Evolutionary conservation across 2,113 vertebrate genomes (phyloP).

Genomic region (Acanthisitta chloris): DNA sequence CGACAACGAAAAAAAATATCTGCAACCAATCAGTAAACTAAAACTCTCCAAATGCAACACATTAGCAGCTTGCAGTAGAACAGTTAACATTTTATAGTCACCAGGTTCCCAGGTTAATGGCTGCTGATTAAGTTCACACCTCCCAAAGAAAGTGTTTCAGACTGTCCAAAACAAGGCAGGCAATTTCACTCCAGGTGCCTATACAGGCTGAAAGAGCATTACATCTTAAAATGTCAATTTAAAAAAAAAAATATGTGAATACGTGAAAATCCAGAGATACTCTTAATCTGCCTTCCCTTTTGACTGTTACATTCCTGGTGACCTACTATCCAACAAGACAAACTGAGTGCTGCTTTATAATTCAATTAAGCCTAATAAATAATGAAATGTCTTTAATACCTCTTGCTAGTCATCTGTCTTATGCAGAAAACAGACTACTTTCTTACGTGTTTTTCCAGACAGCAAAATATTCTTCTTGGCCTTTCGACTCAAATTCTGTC

Average conservation of each 20-base stretch:
- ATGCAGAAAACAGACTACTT: neutral
- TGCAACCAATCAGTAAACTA: neutral
- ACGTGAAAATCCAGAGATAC: neutral
- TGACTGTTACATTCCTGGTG: neutral
- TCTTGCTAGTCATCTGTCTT: neutral
- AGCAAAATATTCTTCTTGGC: neutral
- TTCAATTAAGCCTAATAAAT: neutral
- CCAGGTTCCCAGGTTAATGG: neutral
- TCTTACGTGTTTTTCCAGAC: neutral
- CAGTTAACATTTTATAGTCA: neutral
- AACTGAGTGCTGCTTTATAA: neutral
- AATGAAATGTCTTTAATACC: neutral
- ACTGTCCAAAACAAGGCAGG: neutral
- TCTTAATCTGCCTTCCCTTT: neutral
- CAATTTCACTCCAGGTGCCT: neutral
- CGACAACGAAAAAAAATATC: neutral
- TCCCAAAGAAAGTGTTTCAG: neutral
- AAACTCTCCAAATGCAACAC: neutral
- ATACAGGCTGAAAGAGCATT: neutral
- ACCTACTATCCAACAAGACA: neutral
- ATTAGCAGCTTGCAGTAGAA: neutral
- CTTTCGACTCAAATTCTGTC: neutral
- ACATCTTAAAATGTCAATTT: neutral
- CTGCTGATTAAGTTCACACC: neutral
- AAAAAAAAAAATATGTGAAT: neutral